Evolutionary conservation across 2,888 invertebrate genomes (phyloP), one percentile per base, ranked within the genome.

Genomic region (Liodrosophila aerea): DNA sequence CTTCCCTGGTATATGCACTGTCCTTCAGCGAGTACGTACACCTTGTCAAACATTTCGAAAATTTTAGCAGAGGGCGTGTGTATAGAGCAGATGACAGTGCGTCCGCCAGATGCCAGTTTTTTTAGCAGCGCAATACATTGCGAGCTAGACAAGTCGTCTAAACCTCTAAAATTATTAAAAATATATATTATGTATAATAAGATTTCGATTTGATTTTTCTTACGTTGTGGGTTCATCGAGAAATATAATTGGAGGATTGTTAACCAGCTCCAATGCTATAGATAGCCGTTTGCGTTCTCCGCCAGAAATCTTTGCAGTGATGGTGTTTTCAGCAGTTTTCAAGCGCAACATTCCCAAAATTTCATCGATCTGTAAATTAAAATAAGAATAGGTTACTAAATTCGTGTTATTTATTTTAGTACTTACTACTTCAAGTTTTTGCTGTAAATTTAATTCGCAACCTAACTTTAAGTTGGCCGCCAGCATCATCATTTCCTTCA

Each of bases 141-240:
- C 8, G 94, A 93, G 63, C 97, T 96, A 0, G 98, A 95, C 39
- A 96, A 92, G 88, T 98, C 97, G 87, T 98, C 98, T 58, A 98
- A 91, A 4, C 98, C 98, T 22, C 98, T 96, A 4, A 91, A 91
- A 44, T 4, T 29, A 1, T 7, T 1, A 29, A 30, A 9, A 27
- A 43, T 12, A n/a, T n/a, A n/a, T n/a, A n/a, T n/a, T n/a, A n/a
- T n/a, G n/a, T n/a, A n/a, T n/a, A n/a, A n/a, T n/a, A n/a, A n/a
- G n/a, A n/a, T n/a, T n/a, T n/a, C n/a, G n/a, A n/a, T n/a, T n/a
- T n/a, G 7, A n/a, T 37, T 16, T 1, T 8, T 11, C 86, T 93
- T 91, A 98, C 98, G 98, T 97, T 2, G 98, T 98, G 0, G 98
- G 98, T 88, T 98, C 98, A 89, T 98, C 98, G 60, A 98, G 92